Evolutionary conservation across 2,113 vertebrate species (phyloP).

Genomic region (Ploceus nigricollis): DNA sequence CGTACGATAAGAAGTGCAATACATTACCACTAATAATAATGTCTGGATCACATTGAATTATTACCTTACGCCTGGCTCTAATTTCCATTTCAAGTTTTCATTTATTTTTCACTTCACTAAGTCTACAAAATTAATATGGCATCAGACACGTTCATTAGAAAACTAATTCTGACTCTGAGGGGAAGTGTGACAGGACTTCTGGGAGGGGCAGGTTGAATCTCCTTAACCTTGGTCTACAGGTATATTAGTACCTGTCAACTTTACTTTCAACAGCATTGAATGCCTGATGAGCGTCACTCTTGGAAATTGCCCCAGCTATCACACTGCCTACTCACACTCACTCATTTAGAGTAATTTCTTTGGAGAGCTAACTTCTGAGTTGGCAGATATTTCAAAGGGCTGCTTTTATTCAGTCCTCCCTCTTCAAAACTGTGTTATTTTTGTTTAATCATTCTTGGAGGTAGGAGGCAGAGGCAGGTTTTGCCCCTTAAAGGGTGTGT

Average conservation of each 20-base stretch:
- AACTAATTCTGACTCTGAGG: not conserved
- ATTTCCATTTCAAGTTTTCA: not conserved
- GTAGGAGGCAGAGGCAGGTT: not conserved
- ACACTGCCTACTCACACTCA: not conserved
- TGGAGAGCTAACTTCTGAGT: not conserved
- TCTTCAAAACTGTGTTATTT: not conserved
- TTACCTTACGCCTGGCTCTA: not conserved
- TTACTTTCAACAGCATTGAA: not conserved
- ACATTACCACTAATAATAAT: not conserved
- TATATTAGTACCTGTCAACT: not conserved
- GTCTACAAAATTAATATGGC: not conserved
- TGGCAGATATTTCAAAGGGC: constrained; percentile 19
- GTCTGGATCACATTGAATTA: not conserved
- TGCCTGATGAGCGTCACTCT: not conserved
- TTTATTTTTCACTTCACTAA: not conserved
- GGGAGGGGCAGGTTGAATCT: not conserved
- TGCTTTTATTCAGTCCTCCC: not conserved
- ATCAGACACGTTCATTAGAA: not conserved
- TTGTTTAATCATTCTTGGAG: not conserved
- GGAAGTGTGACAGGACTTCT: not conserved
- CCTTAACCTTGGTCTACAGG: not conserved
- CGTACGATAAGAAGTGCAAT: not conserved
- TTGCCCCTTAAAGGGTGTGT: not conserved
- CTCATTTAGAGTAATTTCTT: not conserved
- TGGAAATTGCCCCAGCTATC: constrained; percentile 5